A percentile compares a stretch with the other conserved stretches of the same genome.
Conservation (phyloP, 2,797 vertebrate genomes). For the Acanthis flammea region DNA sequence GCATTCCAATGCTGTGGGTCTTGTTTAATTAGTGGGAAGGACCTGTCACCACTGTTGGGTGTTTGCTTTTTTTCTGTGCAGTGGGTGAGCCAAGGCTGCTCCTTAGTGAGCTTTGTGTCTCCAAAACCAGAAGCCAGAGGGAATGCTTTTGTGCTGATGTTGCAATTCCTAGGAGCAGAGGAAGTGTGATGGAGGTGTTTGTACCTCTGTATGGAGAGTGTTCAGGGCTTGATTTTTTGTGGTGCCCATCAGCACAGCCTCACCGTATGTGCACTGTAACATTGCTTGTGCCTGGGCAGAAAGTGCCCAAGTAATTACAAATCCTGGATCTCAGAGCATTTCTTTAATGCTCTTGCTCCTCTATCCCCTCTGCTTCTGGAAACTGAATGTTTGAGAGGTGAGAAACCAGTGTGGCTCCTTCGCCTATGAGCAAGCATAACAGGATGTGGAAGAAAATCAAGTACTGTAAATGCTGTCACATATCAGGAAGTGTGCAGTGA, state of each 20-base stretch:
- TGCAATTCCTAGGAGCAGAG: not conserved
- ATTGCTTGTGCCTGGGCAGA: not conserved
- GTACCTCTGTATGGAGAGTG: rapidly evolving
- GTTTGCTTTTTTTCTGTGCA: not conserved
- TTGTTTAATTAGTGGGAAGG: not conserved
- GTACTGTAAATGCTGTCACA: not conserved
- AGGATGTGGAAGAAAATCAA: not conserved
- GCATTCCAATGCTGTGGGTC: not conserved
- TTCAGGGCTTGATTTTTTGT: not conserved
- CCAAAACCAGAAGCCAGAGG: not conserved
- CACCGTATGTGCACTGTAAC: rapidly evolving
- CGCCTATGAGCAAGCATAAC: not conserved
- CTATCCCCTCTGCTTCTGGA: not conserved
- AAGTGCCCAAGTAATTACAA: not conserved
- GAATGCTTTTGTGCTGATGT: not conserved
- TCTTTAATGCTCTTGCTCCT: not conserved
- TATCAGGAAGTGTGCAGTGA: not conserved
- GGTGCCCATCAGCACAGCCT: rapidly evolving
- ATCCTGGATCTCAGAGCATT: not conserved
- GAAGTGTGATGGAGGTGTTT: not conserved
- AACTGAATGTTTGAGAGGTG: not conserved
- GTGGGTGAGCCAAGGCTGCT: not conserved
- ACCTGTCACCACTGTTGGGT: rapidly evolving
- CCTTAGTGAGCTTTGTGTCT: not conserved
- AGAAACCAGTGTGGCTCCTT: not conserved